These are phyloP conservation scores for Caenorhabditis sp. DNA, from an alignment of 2,888 invertebrate genomes.

Conservation along the genomic window DNA sequence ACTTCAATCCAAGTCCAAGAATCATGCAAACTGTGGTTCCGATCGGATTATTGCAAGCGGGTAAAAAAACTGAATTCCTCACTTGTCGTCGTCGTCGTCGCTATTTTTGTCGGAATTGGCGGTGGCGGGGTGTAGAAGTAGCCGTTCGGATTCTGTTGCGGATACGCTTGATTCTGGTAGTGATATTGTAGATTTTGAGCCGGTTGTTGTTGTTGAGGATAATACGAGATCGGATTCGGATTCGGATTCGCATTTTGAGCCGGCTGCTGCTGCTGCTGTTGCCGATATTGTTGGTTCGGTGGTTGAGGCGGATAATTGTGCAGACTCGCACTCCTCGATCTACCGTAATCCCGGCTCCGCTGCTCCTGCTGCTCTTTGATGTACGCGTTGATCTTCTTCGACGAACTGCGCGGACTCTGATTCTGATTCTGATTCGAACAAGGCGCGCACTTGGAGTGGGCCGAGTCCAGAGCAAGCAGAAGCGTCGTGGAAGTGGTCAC, in stretches of 20 bases:
- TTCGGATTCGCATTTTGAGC: constrained; percentile 2
- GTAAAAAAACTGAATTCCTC: background rate
- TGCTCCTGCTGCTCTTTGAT: constrained; percentile 37
- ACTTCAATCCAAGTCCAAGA: too few species aligned
- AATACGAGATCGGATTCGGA: too few species aligned
- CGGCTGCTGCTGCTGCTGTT: background rate
- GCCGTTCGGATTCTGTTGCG: background rate
- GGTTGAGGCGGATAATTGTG: background rate
- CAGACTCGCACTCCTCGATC: too few species aligned
- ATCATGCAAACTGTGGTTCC: too few species aligned
- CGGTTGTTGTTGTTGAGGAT: background rate
- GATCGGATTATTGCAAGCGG: too few species aligned
- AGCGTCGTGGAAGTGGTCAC: constrained; percentile 6
- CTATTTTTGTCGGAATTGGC: constrained; percentile 13
- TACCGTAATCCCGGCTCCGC: constrained; percentile 3
- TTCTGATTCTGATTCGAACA: too few species aligned
- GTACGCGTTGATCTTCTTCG: constrained; percentile 36
- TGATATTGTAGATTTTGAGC: constrained; percentile 3
- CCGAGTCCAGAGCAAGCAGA: constrained; percentile 2
- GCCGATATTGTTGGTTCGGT: background rate
- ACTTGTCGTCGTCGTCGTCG: constrained; percentile 9
- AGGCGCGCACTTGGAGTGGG: background rate
- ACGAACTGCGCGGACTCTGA: background rate
- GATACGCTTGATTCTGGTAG: too few species aligned
- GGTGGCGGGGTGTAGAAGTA: constrained; percentile 14